Evolutionary conservation across 2,113 vertebrate species (phyloP), one percentile per base, ranked within the genome.

Genomic region (Alces alces): DNA sequence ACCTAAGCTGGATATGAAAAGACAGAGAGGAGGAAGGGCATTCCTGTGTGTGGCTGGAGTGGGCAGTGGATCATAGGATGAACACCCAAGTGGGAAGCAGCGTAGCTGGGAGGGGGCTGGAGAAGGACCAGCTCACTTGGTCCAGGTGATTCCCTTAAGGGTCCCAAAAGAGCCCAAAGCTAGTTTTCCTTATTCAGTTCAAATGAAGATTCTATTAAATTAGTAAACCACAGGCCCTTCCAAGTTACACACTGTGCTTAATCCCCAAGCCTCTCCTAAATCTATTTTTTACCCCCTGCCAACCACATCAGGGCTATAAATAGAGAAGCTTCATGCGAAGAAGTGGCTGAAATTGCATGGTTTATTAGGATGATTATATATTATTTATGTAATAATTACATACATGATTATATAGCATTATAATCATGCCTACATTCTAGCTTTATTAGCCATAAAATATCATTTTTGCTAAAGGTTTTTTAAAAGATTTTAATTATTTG

Each of bases 381-480:
- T 98, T 98, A 98, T 98, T 98, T 98, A 98, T 98, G 96, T 95
- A 96, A 98, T 97, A 98, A 98, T 98, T 97, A 97, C 70, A 97
- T 96, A 96, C 86, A 11, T 93, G 97, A 93, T 97, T 98, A 95
- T 93, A 86, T 96, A 95, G 86, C 79, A 97, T 95, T 92, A 90
- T 97, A 95, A 98, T 93, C 89, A 92, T 78, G 83, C 33, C 95
- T 98, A 39, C 91, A 96, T 45, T 96, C 94, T 64, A 95, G 89
- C 89, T 98, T 98, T 98, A 97, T 97, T 97, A 97, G 88, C 97
- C 93, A 98, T 97, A 96, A 97, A 98, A 93, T 92, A 97, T 79
- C 83, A 93, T 87, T 96, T 98, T 96, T 95, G 94, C 93, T 96
- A 96, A 95, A 28, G 39, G 45, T n/a, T 92, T 88, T 97, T 93